Base-by-base conservation (phyloP, 2,888 invertebrate species). In the Thereva unica region DNA sequence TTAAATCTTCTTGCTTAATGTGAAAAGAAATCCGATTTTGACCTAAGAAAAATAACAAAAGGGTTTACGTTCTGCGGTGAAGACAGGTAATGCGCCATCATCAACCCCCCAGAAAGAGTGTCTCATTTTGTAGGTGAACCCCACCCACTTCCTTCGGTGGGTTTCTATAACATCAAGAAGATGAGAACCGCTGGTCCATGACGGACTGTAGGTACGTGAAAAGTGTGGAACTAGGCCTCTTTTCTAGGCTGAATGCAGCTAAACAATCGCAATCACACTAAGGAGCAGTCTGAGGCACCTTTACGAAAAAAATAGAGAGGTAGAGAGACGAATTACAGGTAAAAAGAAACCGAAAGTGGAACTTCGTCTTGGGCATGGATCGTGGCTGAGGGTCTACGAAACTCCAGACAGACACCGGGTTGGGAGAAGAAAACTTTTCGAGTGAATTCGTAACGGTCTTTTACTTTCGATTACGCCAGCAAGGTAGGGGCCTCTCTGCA, bases 281-380 rank as follows among this genome's bases (percentile, higher is more conserved):
- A 41, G 37, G 35, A 38, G 47, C 59, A 10, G 59, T 10, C 35
- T n/a, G 37, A 59, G 23, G 23, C 23, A 23, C 23, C 23, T 23
- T 23, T 23, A 23, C 23, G 23, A 23, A 23, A 23, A 23, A 23
- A 23, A 23, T 1, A 23, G 23, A 23, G 23, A 23, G 23, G 23
- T 23, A 23, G 23, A 23, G 23, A 23, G 23, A 23, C 23, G 23
- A 23, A 23, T 23, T 23, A 23, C 23, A 23, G 23, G 23, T 23
- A 23, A 23, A 23, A 12, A 35, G 59, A 59, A 59, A 59, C 59
- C 47, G 59, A 59, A 59, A 59, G 59, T 59, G 34, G 45, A 59
- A 2, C 49, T 59, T 12, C 47, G 45, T 10, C 23, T 9, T n/a
- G 10, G n/a, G 12, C 10, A 6, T 10, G 6, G 47, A 8, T 6